A percentile compares a stretch with the other conserved stretches of the same genome.
These are phyloP conservation scores for Bovichtus diacanthus DNA, from an alignment of 2,797 vertebrate genomes.

Conservation along the genomic window DNA sequence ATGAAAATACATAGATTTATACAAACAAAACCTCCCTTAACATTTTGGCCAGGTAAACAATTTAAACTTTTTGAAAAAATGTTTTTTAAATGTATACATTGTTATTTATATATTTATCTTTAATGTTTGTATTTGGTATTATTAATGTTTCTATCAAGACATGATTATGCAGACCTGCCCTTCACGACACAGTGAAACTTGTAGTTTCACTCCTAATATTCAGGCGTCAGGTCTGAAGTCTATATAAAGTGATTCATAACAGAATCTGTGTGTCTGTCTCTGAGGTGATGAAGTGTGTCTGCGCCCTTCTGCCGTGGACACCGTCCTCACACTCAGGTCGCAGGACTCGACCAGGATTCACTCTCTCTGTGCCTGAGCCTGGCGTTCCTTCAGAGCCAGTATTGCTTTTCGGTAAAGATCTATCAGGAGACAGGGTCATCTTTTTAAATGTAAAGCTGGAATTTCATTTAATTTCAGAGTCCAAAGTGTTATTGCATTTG, in stretches of 20 bases:
- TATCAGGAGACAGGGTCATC: conserved; percentile 71
- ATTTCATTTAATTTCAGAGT: conserved; percentile 50
- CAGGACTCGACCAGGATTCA: conserved; percentile 2
- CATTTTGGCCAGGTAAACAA: conserved; percentile 50
- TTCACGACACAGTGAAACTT: conserved; percentile 55
- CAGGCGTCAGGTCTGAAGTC: conserved; percentile 38
- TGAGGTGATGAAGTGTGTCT: conserved; percentile 17
- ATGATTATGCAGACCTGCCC: conserved; percentile 43
- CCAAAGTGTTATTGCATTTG: conserved; percentile 36
- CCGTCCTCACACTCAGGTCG: conserved; percentile 38
- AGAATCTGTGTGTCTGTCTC: neutral
- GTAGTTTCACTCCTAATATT: conserved; percentile 45
- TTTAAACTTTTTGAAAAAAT: neutral
- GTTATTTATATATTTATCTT: neutral
- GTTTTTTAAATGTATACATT: neutral
- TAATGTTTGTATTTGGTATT: neutral
- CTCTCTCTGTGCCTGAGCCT: conserved; percentile 77
- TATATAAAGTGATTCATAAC: neutral
- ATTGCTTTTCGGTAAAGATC: conserved; percentile 91
- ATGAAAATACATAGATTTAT: conserved; percentile 30
- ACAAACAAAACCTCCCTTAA: conserved; percentile 35
- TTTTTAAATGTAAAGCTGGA: conserved; percentile 27
- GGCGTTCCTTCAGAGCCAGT: conserved; percentile 87
- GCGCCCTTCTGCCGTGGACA: conserved; percentile 1
- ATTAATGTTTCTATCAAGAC: neutral